Conservation (phyloP, 1,140 invertebrate species). For the Apis dorsata region DNA sequence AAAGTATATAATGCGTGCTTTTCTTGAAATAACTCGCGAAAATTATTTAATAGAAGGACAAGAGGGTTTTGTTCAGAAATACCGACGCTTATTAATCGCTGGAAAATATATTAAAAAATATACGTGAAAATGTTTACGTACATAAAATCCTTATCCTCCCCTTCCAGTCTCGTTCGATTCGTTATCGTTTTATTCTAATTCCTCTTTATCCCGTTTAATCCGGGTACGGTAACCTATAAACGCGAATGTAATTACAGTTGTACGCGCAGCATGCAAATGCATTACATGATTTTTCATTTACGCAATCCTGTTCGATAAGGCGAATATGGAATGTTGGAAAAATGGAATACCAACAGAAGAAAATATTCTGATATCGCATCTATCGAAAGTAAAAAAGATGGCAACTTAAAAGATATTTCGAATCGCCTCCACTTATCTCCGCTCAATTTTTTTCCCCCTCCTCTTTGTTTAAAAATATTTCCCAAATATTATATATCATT, state of each 20-base stretch:
- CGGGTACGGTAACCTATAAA: not conserved
- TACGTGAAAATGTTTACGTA: too few relatives aligned
- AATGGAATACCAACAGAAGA: not conserved
- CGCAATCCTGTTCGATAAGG: not conserved
- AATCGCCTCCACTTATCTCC: too few relatives aligned
- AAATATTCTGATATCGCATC: too few relatives aligned
- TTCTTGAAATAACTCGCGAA: too few relatives aligned
- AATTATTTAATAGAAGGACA: too few relatives aligned
- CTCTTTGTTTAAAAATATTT: too few relatives aligned
- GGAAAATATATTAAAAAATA: not conserved
- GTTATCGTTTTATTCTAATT: not conserved
- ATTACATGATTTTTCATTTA: not conserved
- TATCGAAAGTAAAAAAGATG: too few relatives aligned
- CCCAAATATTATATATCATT: too few relatives aligned
- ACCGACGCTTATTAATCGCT: not conserved
- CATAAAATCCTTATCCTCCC: not conserved
- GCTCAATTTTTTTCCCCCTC: too few relatives aligned
- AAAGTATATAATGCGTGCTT: too few relatives aligned
- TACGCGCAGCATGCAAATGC: not conserved
- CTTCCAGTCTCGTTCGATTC: not conserved
- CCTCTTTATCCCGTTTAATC: not conserved
- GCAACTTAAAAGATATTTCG: too few relatives aligned
- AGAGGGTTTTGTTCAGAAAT: not conserved
- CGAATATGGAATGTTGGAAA: not conserved
- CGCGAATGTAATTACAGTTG: not conserved